Conservation (phyloP, 2,888 invertebrate species). For the Melitaea athalia region DNA sequence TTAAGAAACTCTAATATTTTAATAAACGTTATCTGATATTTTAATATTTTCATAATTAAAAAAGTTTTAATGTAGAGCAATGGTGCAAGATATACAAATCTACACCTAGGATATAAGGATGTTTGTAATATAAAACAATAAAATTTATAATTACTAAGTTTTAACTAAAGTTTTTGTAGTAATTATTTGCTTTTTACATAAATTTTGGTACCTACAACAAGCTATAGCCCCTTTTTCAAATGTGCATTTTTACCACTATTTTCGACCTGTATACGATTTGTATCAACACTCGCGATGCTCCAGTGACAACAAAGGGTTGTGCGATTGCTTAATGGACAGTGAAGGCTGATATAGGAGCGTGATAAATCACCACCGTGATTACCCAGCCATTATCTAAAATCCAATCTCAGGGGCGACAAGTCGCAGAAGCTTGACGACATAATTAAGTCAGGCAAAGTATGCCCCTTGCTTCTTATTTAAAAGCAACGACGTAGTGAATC, state of each 20-base stretch:
- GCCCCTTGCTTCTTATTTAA: slow-evolving; percentile 21
- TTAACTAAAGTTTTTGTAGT: no score
- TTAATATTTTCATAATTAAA: no score
- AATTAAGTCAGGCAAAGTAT: slow-evolving; percentile 58
- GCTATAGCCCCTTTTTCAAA: not conserved
- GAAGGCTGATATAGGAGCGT: slow-evolving; percentile 78
- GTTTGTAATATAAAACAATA: no score
- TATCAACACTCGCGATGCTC: slow-evolving; percentile 25
- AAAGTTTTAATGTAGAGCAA: no score
- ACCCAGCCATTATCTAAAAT: slow-evolving; percentile 80
- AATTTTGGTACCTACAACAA: not conserved
- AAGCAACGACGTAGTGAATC: slow-evolving; percentile 15
- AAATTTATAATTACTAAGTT: no score
- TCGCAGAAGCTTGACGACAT: slow-evolving; percentile 62
- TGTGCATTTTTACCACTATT: not conserved
- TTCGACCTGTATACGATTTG: not conserved
- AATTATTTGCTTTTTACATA: no score
- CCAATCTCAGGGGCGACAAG: slow-evolving; percentile 75
- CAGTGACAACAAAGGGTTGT: slow-evolving; percentile 71
- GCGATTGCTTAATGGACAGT: slow-evolving; percentile 81
- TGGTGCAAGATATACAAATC: no score
- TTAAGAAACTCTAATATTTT: no score
- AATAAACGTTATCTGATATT: no score
- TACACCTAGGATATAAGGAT: no score
- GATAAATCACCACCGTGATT: slow-evolving; percentile 81